These are phyloP conservation scores for Anolis sagrei DNA, from an alignment of 2,113 vertebrate species.

Conservation along the genomic window DNA sequence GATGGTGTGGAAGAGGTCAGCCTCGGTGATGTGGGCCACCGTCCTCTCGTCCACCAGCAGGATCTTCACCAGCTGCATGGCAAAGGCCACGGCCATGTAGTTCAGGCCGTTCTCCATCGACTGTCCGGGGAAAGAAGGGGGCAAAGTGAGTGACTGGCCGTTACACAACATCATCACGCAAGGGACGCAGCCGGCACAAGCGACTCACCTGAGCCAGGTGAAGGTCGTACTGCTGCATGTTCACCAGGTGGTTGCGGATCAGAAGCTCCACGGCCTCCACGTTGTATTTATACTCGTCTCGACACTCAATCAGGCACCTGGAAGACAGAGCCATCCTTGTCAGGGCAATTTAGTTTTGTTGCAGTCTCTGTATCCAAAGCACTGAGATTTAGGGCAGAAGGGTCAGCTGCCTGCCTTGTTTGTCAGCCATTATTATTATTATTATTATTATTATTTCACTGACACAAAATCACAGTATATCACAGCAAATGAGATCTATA, in stretches of 20 bases:
- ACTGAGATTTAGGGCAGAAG: not conserved
- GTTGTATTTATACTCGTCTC: constrained; percentile 98
- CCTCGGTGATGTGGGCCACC: constrained; percentile 94
- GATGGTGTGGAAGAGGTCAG: constrained; percentile 97
- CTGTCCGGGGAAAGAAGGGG: constrained; percentile 71
- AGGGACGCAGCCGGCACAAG: not conserved
- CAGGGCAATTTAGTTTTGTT: not conserved
- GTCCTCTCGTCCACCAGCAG: constrained; percentile 96
- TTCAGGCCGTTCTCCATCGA: constrained; percentile 99
- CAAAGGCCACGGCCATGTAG: constrained; percentile 98
- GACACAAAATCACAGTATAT: no score
- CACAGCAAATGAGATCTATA: no score
- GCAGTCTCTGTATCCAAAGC: not conserved
- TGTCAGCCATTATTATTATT: no score
- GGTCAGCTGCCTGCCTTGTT: no score
- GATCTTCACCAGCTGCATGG: constrained; percentile 98
- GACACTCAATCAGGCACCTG: constrained; percentile 97
- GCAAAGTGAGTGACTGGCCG: not conserved
- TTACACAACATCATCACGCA: not conserved
- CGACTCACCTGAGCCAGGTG: constrained; percentile 93
- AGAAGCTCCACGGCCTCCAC: constrained; percentile 97
- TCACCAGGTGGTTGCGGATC: constrained; percentile 96
- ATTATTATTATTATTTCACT: no score
- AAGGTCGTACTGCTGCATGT: constrained; percentile 98
- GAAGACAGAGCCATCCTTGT: constrained; percentile 35